Evolutionary conservation across 2,797 vertebrate species (phyloP).

Genomic region (Amphiprion clarkii): DNA sequence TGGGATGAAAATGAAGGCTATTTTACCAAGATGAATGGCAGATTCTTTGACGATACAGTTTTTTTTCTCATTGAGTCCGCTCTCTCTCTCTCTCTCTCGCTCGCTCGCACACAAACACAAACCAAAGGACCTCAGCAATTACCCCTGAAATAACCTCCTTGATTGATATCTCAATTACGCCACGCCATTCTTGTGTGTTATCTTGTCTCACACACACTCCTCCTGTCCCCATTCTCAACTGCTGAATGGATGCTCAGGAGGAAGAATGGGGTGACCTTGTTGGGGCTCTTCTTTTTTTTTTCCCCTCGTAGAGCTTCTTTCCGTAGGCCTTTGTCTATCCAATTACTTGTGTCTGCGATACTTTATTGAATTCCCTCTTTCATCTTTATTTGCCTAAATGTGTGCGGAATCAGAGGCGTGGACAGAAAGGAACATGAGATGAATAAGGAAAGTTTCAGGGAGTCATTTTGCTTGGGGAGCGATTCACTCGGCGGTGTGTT

Average conservation of each 20-base stretch:
- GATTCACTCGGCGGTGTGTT: background rate
- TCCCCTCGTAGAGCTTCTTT: constrained; percentile 24
- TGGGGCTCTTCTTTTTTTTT: constrained; percentile 29
- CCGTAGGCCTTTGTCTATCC: constrained; percentile 47
- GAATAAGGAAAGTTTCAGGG: constrained; percentile 19
- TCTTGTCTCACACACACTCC: constrained; percentile 77
- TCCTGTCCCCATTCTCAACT: constrained; percentile 69
- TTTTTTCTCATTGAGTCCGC: constrained; percentile 29
- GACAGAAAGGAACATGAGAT: background rate
- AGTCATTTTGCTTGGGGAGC: constrained; percentile 32
- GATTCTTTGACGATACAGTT: constrained; percentile 38
- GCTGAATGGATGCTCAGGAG: constrained; percentile 66
- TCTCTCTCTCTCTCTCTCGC: constrained; percentile 19
- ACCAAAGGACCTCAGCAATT: constrained; percentile 80
- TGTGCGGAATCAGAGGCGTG: constrained; percentile 17
- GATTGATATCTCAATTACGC: constrained; percentile 88
- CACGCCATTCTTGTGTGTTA: constrained; percentile 78
- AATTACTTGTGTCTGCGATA: constrained; percentile 28
- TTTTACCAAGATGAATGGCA: constrained; percentile 54
- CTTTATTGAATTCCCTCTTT: constrained; percentile 34
- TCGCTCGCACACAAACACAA: constrained; percentile 59
- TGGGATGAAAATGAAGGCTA: constrained; percentile 19
- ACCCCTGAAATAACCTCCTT: constrained; percentile 85
- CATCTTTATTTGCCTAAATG: constrained; percentile 49
- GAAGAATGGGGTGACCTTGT: constrained; percentile 80